Evolutionary conservation across 1,140 invertebrate genomes (phyloP).

Genomic region (Scaptomyza graminum): DNA sequence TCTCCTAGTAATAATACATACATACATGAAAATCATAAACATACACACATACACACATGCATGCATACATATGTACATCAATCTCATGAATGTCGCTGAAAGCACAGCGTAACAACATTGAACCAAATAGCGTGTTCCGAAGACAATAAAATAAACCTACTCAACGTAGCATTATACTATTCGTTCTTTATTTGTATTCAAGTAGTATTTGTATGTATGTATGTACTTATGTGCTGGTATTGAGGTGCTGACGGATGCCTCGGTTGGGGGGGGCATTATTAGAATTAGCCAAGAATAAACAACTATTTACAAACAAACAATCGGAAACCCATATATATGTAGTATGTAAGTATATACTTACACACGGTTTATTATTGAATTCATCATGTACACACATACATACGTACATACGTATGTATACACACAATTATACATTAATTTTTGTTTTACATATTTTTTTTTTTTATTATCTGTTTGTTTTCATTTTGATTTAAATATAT

Average conservation of each 20-base stretch:
- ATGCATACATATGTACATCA: not conserved
- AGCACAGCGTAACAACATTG: slow-evolving; percentile 19
- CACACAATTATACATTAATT: slow-evolving; percentile 7
- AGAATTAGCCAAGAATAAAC: slow-evolving; percentile 25
- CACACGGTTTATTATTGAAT: slow-evolving; percentile 10
- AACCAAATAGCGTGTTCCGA: slow-evolving; percentile 7
- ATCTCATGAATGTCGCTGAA: not conserved
- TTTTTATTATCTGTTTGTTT: slow-evolving; percentile 2
- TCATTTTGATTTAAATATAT: slow-evolving; percentile 46
- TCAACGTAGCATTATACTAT: not conserved
- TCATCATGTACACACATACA: not conserved
- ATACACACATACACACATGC: too few relatives aligned
- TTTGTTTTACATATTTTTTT: not conserved
- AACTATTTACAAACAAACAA: slow-evolving; percentile 45
- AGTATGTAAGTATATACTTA: slow-evolving; percentile 16
- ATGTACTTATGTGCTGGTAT: slow-evolving; percentile 23
- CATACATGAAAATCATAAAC: too few relatives aligned
- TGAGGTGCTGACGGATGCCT: slow-evolving; percentile 3
- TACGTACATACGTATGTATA: too few relatives aligned
- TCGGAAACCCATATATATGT: slow-evolving; percentile 1
- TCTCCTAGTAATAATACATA: not conserved
- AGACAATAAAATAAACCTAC: not conserved
- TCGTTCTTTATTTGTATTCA: slow-evolving; percentile 14
- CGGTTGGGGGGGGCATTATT: slow-evolving; percentile 1
- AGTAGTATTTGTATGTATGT: slow-evolving; percentile 12